Evolutionary conservation across 2,797 vertebrate species (phyloP).

Genomic region (Halcyon chelicuti): DNA sequence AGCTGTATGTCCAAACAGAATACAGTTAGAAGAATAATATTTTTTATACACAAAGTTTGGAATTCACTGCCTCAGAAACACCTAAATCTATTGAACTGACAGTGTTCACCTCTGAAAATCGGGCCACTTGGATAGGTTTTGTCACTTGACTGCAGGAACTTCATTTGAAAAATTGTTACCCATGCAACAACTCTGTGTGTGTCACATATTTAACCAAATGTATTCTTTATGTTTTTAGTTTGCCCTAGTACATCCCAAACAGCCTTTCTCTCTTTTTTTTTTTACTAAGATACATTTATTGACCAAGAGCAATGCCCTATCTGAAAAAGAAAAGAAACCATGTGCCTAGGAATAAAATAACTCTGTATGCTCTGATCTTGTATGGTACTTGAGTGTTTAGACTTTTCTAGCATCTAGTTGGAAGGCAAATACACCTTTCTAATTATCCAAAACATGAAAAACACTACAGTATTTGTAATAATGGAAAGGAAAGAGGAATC

Average conservation of each 20-base stretch:
- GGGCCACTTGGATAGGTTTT: not conserved
- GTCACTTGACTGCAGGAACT: not conserved
- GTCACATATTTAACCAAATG: not conserved
- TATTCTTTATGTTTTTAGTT: not conserved
- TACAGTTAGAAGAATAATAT: not conserved
- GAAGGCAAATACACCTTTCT: not conserved
- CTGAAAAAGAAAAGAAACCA: not conserved
- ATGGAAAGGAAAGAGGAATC: not conserved
- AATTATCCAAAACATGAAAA: not conserved
- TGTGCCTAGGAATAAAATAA: not conserved
- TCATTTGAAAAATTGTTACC: not conserved
- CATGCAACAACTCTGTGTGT: rapidly evolving
- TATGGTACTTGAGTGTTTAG: not conserved
- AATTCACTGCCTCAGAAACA: not conserved
- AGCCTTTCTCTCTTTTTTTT: not conserved
- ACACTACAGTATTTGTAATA: not conserved
- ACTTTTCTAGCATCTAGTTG: not conserved
- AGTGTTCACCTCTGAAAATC: not conserved
- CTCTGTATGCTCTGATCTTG: not conserved
- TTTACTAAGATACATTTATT: not conserved
- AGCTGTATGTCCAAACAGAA: not conserved
- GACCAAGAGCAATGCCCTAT: not conserved
- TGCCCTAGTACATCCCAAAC: not conserved
- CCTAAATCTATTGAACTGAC: not conserved
- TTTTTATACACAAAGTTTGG: not conserved